Conservation (phyloP, 2,888 invertebrate species). For the Bruchidius siliquastri region DNA sequence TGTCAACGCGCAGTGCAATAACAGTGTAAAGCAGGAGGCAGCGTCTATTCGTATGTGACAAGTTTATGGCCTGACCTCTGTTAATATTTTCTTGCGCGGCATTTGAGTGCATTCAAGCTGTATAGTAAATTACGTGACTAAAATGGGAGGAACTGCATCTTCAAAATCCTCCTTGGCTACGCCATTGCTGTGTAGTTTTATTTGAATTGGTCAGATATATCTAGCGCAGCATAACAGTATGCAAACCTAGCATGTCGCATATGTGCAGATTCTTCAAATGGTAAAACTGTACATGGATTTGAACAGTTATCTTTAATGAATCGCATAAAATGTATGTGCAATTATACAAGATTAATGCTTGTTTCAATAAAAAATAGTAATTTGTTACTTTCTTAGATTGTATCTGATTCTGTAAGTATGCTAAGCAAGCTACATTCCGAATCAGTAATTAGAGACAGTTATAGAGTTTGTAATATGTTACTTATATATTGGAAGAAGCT, state of each 20-base stretch:
- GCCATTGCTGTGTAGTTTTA: not conserved
- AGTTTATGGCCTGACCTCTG: too few relatives aligned
- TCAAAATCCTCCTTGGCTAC: too few relatives aligned
- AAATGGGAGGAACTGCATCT: too few relatives aligned
- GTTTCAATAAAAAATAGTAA: not conserved
- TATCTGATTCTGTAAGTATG: not conserved
- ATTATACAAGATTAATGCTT: not conserved
- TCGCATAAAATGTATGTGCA: not conserved
- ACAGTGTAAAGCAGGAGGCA: too few relatives aligned
- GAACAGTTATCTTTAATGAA: not conserved
- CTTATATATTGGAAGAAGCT: too few relatives aligned
- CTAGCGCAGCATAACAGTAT: not conserved
- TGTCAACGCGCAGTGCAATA: too few relatives aligned
- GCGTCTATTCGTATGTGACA: too few relatives aligned
- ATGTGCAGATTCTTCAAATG: not conserved
- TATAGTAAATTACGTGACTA: too few relatives aligned
- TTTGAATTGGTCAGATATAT: not conserved
- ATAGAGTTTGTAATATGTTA: not conserved
- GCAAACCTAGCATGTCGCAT: not conserved
- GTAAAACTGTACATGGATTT: not conserved
- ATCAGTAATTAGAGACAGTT: not conserved
- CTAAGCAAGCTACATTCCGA: not conserved
- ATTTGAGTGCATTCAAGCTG: too few relatives aligned
- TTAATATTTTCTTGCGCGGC: too few relatives aligned
- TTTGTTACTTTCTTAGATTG: not conserved